Evolutionary conservation across 1,140 invertebrate species (phyloP).

Genomic region (Rhyacophila brunnea): DNA sequence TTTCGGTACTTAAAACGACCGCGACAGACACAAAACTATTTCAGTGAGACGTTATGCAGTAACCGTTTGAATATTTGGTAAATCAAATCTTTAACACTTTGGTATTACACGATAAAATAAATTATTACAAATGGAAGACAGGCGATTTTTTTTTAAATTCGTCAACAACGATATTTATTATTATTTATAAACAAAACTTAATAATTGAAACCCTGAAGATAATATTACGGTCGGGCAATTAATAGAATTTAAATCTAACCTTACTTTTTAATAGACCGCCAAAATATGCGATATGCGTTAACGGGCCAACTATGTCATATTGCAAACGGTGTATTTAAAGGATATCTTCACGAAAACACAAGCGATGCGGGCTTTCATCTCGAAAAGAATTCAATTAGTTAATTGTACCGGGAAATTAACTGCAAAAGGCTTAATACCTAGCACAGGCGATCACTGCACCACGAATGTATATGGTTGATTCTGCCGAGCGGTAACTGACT

Average conservation of each 20-base stretch:
- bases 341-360: slow-evolving; percentile 23
- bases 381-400: slow-evolving; percentile 4
- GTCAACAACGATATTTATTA: no score
- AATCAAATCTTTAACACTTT: neutral
- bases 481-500: no score
- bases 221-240: neutral
- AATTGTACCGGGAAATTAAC: neutral
- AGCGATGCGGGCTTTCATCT: slow-evolving; percentile 20
- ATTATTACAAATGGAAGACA: neutral
- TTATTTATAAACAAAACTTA: neutral
- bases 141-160: no score
- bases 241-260: slow-evolving; percentile 1
- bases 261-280: slow-evolving; percentile 7
- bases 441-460: neutral
- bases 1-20: neutral
- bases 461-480: no score
- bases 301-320: slow-evolving; percentile 22
- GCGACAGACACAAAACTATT: slow-evolving; percentile 1
- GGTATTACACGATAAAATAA: neutral
- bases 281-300: slow-evolving; percentile 4
- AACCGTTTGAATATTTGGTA: neutral
- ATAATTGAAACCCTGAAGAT: neutral
- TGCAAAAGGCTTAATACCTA: neutral
- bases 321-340: slow-evolving; percentile 24
- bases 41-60: no score